phyloP scores from a whole-genome alignment of 2,113 vertebrate genomes.

The Hoplias malabaricus region DNA sequence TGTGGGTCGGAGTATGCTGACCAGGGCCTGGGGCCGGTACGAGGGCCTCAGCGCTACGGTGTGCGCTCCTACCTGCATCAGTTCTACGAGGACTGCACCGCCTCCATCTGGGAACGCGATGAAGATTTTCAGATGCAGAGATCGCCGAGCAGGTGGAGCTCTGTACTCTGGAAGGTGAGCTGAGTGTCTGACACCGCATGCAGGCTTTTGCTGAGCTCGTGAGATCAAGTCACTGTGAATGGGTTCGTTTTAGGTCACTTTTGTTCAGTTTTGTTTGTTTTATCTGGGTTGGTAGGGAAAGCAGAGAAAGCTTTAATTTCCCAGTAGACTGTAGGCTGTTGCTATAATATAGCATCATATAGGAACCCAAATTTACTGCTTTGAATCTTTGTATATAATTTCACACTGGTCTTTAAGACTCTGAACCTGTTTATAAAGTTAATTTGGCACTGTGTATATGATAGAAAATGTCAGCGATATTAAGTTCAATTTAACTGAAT shows the following conservation, averaged over 20 bases:
- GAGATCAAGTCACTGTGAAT: background rate
- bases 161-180: slow-evolving; percentile 94
- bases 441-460: background rate
- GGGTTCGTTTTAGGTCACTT: background rate
- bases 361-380: no score
- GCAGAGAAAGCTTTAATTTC: no score
- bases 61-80: slow-evolving; percentile 98
- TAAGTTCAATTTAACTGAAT: background rate
- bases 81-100: slow-evolving; percentile 98
- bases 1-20: slow-evolving; percentile 79
- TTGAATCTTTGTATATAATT: no score
- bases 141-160: slow-evolving; percentile 95
- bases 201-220: background rate
- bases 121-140: slow-evolving; percentile 99
- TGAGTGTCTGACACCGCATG: background rate
- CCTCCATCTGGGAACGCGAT: slow-evolving; percentile 96
- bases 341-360: no score
- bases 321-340: no score
- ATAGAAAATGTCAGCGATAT: background rate
- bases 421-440: background rate
- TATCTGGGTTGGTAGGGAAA: no score
- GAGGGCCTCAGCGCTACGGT: slow-evolving; percentile 86
- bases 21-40: slow-evolving; percentile 66
- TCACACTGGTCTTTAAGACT: background rate
- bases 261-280: background rate